Conservation (phyloP, 2,888 invertebrate genomes). For the Chelonus formosanus region DNA sequence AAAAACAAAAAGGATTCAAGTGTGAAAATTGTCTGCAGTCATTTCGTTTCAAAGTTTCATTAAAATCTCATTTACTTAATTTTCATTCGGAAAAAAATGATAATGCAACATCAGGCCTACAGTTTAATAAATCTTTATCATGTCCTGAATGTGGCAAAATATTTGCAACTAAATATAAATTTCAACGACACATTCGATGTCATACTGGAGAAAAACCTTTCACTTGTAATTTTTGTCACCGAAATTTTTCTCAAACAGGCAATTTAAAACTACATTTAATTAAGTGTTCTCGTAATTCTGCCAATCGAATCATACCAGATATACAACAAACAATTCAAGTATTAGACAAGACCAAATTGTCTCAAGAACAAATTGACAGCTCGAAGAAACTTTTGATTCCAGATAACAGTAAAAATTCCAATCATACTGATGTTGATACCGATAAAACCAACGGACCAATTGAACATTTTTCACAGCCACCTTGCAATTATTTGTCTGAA, state of each 20-base stretch:
- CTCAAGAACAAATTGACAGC: constrained; percentile 28
- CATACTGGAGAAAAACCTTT: constrained; percentile 60
- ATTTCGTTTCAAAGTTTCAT: constrained; percentile 58
- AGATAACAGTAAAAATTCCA: constrained; percentile 25
- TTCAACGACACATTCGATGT: constrained; percentile 54
- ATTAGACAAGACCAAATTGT: neutral
- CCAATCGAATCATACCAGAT: constrained; percentile 42
- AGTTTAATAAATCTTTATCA: constrained; percentile 22
- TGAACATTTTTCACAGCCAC: constrained; percentile 43
- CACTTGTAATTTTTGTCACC: constrained; percentile 56
- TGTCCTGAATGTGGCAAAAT: constrained; percentile 59
- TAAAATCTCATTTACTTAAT: constrained; percentile 59
- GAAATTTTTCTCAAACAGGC: constrained; percentile 59
- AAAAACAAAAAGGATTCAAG: constrained; percentile 56
- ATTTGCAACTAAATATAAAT: constrained; percentile 60
- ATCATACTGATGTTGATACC: constrained; percentile 35
- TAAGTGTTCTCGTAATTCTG: constrained; percentile 45
- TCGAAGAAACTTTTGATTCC: constrained; percentile 16
- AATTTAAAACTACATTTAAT: constrained; percentile 58
- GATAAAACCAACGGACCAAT: neutral
- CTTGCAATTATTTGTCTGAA: constrained; percentile 39
- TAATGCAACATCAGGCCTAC: constrained; percentile 26
- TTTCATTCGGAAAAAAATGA: constrained; percentile 52
- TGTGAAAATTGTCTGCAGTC: constrained; percentile 59
- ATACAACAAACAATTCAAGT: constrained; percentile 36